A percentile compares a stretch with the other conserved stretches of the same genome.
Conservation (phyloP, 37 sponge, comb jelly and placozoan species). For the Halisarca cf. caerulea region DNA sequence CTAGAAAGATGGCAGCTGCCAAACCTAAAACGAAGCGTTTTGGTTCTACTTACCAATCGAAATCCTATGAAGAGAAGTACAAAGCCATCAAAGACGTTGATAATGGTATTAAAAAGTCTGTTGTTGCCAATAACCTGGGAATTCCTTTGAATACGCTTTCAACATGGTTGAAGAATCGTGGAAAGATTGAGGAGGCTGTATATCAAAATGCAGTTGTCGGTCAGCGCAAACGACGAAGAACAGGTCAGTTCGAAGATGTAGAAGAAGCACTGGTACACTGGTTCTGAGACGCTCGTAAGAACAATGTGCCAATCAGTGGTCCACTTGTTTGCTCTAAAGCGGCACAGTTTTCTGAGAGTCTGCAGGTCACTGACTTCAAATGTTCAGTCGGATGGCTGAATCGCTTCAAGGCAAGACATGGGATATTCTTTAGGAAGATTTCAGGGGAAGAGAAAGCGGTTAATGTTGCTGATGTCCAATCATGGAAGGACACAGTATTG, state of each 20-base stretch:
- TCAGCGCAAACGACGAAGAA: background rate
- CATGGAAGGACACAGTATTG: background rate
- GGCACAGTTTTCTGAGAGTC: background rate
- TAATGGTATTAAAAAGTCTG: background rate
- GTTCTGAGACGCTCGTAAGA: background rate
- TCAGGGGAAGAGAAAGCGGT: background rate
- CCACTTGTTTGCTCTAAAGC: background rate
- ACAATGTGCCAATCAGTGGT: background rate
- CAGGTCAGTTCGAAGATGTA: background rate
- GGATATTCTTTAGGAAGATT: background rate
- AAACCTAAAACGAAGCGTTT: background rate
- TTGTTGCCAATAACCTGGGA: no score
- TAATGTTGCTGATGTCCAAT: background rate
- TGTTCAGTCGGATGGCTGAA: background rate
- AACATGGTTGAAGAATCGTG: background rate
- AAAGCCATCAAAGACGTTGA: background rate
- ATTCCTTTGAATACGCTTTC: background rate
- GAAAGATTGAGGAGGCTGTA: no score
- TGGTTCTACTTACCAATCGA: background rate
- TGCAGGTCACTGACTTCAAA: background rate
- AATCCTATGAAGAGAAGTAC: background rate
- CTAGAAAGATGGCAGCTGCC: background rate
- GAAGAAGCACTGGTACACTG: background rate
- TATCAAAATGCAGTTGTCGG: no score
- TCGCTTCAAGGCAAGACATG: background rate